Base-by-base conservation (phyloP, 1,140 invertebrate genomes). In the Panonychus citri region DNA sequence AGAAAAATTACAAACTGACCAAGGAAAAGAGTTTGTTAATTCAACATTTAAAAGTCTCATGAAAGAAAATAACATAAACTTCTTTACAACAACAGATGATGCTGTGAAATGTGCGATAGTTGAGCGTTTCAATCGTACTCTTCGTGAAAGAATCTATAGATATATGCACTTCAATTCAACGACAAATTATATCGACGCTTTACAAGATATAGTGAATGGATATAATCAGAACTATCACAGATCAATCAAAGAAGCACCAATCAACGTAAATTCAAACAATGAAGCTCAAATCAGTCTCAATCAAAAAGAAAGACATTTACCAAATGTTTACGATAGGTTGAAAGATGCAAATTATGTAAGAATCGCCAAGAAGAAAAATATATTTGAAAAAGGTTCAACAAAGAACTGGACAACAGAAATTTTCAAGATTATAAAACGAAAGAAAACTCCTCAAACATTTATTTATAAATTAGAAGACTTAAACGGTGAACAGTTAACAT, bases 171-270 rank as follows among this genome's bases (percentile, higher is more conserved):
- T n/a, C 19, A n/a, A 46, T 46, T n/a, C 15, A 2, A 46, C 42
- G 1, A 46, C 2, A 2, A 46, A 24, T n/a, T 46, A 46, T 19
- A 40, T 46, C 8, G 42, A 46, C 19, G 13, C 17, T n/a, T 24
- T 46, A 3, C n/a, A 8, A n/a, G 19, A 46, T 1, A 46, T 46
- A 7, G 42, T 46, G 1, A 13, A 64, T 19, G 50, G 62, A 28
- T 74, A 74, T 60, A 74, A 74, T 64, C 63, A 67, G 53, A 65
- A 60, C 42, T 61, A 59, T 55, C 70, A 74, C 67, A 43, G 66
- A 50, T 70, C 65, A n/a, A 73, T 72, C 19, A 62, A 63, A 63
- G 66, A 66, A 59, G 62, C 58, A 43, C 71, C 72, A n/a, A 1
- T 5, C 10, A 7, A 46, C 2, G 42, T 46, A n/a, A 10, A 5